Percentiles rank a stretch among this genome's conserved stretches.
Conservation (phyloP, 2,888 invertebrate genomes). For the Beris morrisii region DNA sequence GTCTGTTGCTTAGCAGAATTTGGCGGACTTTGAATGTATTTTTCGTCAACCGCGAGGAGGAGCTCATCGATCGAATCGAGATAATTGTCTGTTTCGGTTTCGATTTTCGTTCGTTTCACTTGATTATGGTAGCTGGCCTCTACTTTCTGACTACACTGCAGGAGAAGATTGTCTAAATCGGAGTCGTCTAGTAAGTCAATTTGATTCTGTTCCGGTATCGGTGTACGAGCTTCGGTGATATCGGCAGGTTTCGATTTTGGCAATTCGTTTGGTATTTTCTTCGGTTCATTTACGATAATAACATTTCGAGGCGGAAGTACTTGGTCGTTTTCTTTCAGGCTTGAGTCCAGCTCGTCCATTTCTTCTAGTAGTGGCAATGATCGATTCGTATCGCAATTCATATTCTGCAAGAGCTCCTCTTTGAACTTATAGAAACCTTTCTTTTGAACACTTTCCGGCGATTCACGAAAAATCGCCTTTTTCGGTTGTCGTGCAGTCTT, state of each 20-base stretch:
- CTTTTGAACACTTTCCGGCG: conserved; percentile 13
- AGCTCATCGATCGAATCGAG: conserved; percentile 29
- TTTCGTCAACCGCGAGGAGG: conserved; percentile 21
- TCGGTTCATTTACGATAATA: neutral
- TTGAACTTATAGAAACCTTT: conserved; percentile 31
- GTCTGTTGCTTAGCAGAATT: neutral
- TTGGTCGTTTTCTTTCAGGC: conserved; percentile 21
- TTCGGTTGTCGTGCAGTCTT: neutral
- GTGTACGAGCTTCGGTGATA: neutral
- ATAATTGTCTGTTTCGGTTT: conserved; percentile 2
- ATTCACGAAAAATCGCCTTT: neutral
- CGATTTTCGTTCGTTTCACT: conserved; percentile 4
- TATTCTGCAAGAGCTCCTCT: conserved; percentile 14
- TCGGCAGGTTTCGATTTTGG: neutral
- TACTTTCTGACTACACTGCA: conserved; percentile 31
- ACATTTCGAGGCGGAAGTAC: too few relatives aligned
- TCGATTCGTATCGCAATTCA: neutral
- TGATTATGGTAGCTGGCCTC: conserved; percentile 21
- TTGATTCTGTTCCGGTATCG: neutral
- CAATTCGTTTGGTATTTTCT: neutral
- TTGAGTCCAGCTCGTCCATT: conserved; percentile 23
- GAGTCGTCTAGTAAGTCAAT: conserved; percentile 26
- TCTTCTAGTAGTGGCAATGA: neutral
- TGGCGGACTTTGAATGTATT: neutral
- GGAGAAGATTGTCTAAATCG: conserved; percentile 29